Percentiles rank a stretch among this genome's conserved stretches.
Evolutionary conservation across 2,888 invertebrate species (phyloP).

Genomic region (Bellardia bayeri): DNA sequence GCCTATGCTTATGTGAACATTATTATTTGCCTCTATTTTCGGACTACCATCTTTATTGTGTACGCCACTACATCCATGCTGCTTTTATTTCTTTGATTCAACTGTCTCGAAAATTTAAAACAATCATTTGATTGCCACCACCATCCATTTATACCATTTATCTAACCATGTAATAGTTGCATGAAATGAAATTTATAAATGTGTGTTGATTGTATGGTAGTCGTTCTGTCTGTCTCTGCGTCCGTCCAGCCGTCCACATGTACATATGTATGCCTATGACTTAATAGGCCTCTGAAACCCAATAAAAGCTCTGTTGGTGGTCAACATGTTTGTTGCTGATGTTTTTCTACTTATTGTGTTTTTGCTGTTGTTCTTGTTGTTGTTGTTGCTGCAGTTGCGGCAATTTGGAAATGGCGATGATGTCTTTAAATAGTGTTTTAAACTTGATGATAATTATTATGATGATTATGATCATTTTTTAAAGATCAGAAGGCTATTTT

Average conservation of each 20-base stretch:
- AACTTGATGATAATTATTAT: constrained; percentile 51
- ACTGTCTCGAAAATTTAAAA: constrained; percentile 56
- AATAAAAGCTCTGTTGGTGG: constrained; percentile 83
- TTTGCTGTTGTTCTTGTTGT: constrained; percentile 68
- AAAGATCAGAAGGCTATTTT: constrained; percentile 56
- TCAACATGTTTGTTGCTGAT: constrained; percentile 76
- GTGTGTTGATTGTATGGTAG: constrained; percentile 25
- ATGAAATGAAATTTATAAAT: constrained; percentile 52
- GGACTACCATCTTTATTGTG: constrained; percentile 33
- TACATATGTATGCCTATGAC: constrained; percentile 78
- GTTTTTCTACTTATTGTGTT: constrained; percentile 66
- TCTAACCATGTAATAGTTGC: constrained; percentile 48
- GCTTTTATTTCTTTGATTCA: constrained; percentile 29
- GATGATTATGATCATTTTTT: constrained; percentile 41
- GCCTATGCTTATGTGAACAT: constrained; percentile 9
- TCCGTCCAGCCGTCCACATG: not conserved
- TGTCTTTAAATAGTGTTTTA: constrained; percentile 63
- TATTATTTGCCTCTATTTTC: constrained; percentile 29
- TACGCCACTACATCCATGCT: not conserved
- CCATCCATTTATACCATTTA: constrained; percentile 34
- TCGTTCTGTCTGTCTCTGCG: not conserved
- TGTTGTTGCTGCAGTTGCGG: constrained; percentile 26
- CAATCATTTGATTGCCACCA: constrained; percentile 70
- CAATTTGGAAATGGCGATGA: constrained; percentile 55
- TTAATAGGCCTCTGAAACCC: constrained; percentile 81